Conservation (phyloP, 2,888 invertebrate species). For the Dryocosmus kuriphilus region DNA sequence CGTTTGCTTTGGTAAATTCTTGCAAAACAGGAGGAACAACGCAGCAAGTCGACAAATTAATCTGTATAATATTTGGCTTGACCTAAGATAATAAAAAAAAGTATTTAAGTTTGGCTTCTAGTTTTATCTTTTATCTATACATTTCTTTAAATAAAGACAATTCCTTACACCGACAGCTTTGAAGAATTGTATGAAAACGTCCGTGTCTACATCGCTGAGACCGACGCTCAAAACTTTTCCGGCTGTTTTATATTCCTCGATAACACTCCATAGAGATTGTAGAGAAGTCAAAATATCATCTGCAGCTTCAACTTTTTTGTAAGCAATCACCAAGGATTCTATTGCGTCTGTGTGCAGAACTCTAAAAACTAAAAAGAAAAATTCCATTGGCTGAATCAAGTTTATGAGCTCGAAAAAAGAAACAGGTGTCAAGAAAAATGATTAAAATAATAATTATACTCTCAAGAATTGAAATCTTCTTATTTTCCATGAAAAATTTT, state of each 20-base stretch:
- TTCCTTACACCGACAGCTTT: constrained; percentile 83
- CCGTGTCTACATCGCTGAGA: constrained; percentile 93
- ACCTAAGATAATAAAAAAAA: constrained; percentile 77
- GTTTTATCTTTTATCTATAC: constrained; percentile 32
- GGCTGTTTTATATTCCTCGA: constrained; percentile 85
- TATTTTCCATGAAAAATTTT: no score
- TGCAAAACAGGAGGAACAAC: constrained; percentile 95
- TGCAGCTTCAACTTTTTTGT: constrained; percentile 79
- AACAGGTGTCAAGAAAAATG: no score
- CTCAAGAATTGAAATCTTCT: no score
- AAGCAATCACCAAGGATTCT: constrained; percentile 91
- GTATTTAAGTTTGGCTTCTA: constrained; percentile 25
- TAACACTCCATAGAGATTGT: constrained; percentile 86
- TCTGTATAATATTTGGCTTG: constrained; percentile 93
- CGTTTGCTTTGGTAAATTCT: constrained; percentile 92
- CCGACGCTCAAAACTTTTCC: constrained; percentile 85
- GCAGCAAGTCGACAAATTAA: constrained; percentile 95
- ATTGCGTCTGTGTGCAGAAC: constrained; percentile 86
- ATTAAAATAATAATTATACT: no score
- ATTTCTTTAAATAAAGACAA: constrained; percentile 4
- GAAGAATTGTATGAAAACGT: constrained; percentile 87
- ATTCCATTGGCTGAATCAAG: no score
- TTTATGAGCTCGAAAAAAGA: no score
- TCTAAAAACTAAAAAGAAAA: constrained; percentile 80
- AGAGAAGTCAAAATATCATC: constrained; percentile 77